Evolutionary conservation across 2,888 invertebrate species (phyloP).

Genomic region (Elmis aenea): DNA sequence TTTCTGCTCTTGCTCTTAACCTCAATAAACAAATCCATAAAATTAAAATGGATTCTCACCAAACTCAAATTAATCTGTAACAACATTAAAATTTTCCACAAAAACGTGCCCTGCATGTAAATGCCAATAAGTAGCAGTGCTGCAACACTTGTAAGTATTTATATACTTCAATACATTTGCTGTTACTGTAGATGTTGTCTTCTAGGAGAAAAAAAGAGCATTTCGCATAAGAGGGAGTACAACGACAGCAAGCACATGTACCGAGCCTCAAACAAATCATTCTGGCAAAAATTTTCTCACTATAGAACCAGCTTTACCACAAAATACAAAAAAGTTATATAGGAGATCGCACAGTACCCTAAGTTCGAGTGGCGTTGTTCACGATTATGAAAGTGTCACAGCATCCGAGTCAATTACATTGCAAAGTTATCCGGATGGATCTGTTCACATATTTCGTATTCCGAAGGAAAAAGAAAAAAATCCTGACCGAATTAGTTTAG

Average conservation of each 20-base stretch:
- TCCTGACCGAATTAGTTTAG: constrained; percentile 85
- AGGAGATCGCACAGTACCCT: constrained; percentile 53
- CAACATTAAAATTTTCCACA: too few species aligned
- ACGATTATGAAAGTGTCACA: constrained; percentile 21
- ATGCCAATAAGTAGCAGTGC: constrained; percentile 46
- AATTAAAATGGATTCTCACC: too few species aligned
- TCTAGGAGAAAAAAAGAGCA: constrained; percentile 39
- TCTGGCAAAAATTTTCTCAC: constrained; percentile 38
- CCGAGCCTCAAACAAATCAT: constrained; percentile 14
- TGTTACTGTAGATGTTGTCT: constrained; percentile 10
- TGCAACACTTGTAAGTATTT: constrained; percentile 38
- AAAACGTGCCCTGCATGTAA: too few species aligned
- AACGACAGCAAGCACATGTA: constrained; percentile 33
- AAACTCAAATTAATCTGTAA: too few species aligned
- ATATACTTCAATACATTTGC: constrained; percentile 4
- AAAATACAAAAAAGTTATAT: constrained; percentile 32
- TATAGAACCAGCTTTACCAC: constrained; percentile 41
- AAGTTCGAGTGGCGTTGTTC: constrained; percentile 32
- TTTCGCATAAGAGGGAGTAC: constrained; percentile 42
- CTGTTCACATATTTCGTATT: constrained; percentile 64
- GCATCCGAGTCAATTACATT: constrained; percentile 44
- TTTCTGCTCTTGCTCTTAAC: too few species aligned
- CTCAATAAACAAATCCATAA: too few species aligned
- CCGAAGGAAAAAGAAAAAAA: constrained; percentile 74
- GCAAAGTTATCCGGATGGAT: constrained; percentile 60